A percentile compares a stretch with the other conserved stretches of the same genome.
Evolutionary conservation across 2,113 vertebrate genomes (phyloP).

Genomic region (Zosterops lateralis): DNA sequence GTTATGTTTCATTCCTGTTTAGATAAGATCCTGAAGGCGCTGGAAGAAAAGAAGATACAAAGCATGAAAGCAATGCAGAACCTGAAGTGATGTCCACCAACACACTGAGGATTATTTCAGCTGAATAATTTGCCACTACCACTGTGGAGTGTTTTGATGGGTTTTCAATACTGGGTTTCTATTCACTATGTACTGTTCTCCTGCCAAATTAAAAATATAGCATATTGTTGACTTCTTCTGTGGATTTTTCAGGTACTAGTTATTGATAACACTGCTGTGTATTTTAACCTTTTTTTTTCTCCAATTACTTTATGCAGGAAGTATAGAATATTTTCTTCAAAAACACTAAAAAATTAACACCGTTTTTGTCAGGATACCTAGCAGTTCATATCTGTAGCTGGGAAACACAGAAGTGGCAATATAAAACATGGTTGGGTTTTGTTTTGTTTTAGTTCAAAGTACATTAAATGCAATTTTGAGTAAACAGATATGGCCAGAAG

Average conservation of each 20-base stretch:
- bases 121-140: background rate
- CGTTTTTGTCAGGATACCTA: background rate
- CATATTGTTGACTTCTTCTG: conserved; percentile 14
- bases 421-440: background rate
- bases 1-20: conserved; percentile 21
- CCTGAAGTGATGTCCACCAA: conserved; percentile 45
- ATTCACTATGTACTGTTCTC: conserved; percentile 4
- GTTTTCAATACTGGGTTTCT: background rate
- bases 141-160: background rate
- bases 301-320: background rate
- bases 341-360: background rate
- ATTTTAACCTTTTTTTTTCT: background rate
- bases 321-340: background rate
- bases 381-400: background rate
- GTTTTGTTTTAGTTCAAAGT: background rate
- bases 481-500: background rate
- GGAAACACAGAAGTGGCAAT: background rate
- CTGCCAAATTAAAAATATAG: conserved; percentile 29
- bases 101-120: background rate
- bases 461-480: background rate
- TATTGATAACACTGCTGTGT: background rate
- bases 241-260: background rate
- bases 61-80: conserved; percentile 57
- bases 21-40: conserved; percentile 74
- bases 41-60: conserved; percentile 74